Base-by-base conservation (phyloP, 2,888 invertebrate species). In the Cryptosula pallasiana region DNA sequence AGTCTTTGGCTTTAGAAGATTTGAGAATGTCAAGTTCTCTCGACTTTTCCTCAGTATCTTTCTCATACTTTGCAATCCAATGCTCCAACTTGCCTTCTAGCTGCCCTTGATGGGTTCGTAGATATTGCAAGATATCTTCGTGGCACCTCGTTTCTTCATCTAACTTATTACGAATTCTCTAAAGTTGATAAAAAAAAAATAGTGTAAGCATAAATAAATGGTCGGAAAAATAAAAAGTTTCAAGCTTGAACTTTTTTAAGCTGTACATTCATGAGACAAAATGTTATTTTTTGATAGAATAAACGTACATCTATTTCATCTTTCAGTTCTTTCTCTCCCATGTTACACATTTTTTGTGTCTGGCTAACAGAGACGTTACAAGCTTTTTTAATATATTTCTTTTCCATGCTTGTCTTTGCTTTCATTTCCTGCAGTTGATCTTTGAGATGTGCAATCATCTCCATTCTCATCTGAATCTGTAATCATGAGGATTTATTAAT, bases 381-480 rank as follows among this genome's bases (percentile, higher is more conserved):
- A 76, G 80, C 81, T 73, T 84, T 84, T 76, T 82, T 82, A 55
- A 84, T 81, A 76, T 85, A 85, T 73, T 84, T 85, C 1, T 72
- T 74, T 75, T 85, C 85, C 83, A 84, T 84, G 74, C 79, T 81
- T 1, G 83, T 84, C 73, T 85, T 85, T 0, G 84, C 83, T 72
- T 83, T 84, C 78, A 81, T 81, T 73, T 84, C 84, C 76, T 84
- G 84, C 0, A 84, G 78, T 76, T 84, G 83, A 72, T 84, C 85
- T 73, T 85, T 84, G 27, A 84, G 78, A 75, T 85, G 84, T 1
- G 85, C 84, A 55, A 85, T 84, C 81, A 84, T 82, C 76, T 84
- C 83, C 75, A 81, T 81, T 55, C 84, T 63, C 63, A 63, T 63
- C 27, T 63, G 63, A 13, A 63, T 63, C 63, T 63, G 34, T 13